A percentile compares a stretch with the other conserved stretches of the same genome.
These are phyloP conservation scores for Drosophila multiciliata DNA, from an alignment of 2,888 invertebrate species.

Conservation along the genomic window DNA sequence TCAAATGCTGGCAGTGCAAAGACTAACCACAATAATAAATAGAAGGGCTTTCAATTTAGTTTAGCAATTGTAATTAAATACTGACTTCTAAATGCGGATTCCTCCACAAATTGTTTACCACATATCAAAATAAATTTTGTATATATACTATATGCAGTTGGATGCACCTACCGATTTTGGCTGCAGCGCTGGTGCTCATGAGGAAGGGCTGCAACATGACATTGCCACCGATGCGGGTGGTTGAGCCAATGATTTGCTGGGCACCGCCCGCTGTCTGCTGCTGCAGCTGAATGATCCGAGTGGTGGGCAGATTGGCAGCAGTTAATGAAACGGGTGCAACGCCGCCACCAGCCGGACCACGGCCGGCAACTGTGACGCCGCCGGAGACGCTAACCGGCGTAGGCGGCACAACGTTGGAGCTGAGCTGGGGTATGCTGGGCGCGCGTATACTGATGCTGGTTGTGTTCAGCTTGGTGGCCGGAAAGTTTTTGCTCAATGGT, in stretches of 20 bases:
- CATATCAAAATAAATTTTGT: background rate
- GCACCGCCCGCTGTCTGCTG: constrained; percentile 81
- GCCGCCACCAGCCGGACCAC: constrained; percentile 53
- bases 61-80: background rate
- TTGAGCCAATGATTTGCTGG: constrained; percentile 83
- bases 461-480: constrained; percentile 82
- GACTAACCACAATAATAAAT: background rate
- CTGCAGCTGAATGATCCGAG: constrained; percentile 84
- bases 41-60: background rate
- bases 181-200: constrained; percentile 80
- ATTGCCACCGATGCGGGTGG: constrained; percentile 82
- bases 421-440: constrained; percentile 81
- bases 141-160: background rate
- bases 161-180: constrained; percentile 80
- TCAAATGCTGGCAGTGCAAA: background rate
- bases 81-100: background rate
- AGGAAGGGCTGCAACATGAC: constrained; percentile 85
- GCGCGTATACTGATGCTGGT: constrained; percentile 84
- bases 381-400: constrained; percentile 68
- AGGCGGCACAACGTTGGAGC: constrained; percentile 68
- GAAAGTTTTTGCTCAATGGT: constrained; percentile 82
- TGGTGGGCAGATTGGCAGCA: constrained; percentile 80
- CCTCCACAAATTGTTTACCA: background rate
- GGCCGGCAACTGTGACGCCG: constrained; percentile 70
- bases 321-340: constrained; percentile 71